A percentile compares a stretch with the other conserved stretches of the same genome.
phyloP scores from a whole-genome alignment of 2,113 vertebrate species.

The Dinomys branickii region DNA sequence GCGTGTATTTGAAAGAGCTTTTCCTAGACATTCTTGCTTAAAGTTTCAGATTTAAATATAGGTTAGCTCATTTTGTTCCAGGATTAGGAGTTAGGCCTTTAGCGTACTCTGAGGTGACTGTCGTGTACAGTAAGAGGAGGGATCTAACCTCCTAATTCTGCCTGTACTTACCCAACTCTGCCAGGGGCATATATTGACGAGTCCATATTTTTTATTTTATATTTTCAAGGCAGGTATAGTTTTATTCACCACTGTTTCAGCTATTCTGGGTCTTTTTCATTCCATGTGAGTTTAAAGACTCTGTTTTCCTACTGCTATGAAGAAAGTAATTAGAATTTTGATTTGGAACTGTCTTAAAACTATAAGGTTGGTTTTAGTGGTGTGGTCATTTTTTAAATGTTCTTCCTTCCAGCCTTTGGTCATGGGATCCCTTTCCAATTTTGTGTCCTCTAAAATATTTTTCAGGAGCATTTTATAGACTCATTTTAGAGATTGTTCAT shows the following conservation, averaged over 20 bases:
- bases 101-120: neutral
- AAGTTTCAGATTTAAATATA: neutral
- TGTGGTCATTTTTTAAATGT: neutral
- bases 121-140: neutral
- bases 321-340: neutral
- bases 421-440: neutral
- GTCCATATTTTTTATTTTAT: neutral
- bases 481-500: neutral
- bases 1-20: neutral
- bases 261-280: neutral
- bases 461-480: neutral
- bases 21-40: neutral
- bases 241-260: neutral
- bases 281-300: neutral
- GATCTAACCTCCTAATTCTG: neutral
- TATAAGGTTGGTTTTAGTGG: neutral
- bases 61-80: neutral
- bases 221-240: neutral
- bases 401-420: neutral
- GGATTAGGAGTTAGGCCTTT: neutral
- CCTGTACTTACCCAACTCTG: neutral
- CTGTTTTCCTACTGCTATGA: neutral
- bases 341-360: neutral
- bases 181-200: neutral
- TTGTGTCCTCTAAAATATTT: neutral